A percentile compares a stretch with the other conserved stretches of the same genome.
Evolutionary conservation across 2,797 vertebrate genomes (phyloP).

Genomic region (Alca torda): DNA sequence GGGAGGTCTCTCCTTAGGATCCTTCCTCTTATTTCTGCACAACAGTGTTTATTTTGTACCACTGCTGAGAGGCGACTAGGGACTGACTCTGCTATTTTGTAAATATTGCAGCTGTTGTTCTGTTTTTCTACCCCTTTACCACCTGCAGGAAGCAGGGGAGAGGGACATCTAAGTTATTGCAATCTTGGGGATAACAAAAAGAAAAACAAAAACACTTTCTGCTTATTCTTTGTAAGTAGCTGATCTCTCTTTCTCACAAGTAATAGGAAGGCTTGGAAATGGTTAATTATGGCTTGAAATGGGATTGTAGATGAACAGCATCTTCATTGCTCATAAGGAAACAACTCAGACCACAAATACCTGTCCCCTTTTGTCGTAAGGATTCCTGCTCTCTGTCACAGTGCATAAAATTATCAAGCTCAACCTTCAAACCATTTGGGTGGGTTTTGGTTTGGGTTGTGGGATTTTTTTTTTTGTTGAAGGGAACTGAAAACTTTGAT

Average conservation of each 20-base stretch:
- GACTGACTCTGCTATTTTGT: neutral
- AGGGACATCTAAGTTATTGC: neutral
- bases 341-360: neutral
- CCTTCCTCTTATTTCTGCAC: neutral
- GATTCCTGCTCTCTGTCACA: neutral
- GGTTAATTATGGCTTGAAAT: neutral
- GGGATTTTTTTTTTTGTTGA: neutral
- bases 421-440: neutral
- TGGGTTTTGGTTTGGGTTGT: neutral
- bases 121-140: neutral
- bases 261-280: neutral
- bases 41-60: neutral
- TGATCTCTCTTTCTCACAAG: neutral
- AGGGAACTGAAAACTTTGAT: neutral
- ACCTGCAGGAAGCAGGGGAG: neutral
- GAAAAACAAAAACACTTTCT: neutral
- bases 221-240: neutral
- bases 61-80: neutral
- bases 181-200: neutral
- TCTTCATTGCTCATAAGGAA: neutral
- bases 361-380: neutral
- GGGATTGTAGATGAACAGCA: neutral
- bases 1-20: neutral
- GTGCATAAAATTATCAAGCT: neutral
- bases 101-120: neutral